Base-by-base conservation (phyloP, 2,797 vertebrate species). In the Sandelia bainsii region DNA sequence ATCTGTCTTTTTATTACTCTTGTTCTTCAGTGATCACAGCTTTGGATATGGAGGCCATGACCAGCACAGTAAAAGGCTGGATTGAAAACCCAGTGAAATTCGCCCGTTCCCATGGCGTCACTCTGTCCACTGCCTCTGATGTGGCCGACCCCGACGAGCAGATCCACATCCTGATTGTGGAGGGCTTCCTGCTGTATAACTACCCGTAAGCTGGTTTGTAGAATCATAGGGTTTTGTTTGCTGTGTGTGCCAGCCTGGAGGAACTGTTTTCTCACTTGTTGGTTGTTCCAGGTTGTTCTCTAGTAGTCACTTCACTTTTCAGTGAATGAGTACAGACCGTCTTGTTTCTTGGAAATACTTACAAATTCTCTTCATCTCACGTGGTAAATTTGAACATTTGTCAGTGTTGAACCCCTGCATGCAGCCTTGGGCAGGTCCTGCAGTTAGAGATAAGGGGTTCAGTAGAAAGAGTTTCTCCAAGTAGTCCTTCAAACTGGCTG, bases 11-110 rank as follows among this genome's bases (percentile, higher is more conserved):
- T 1, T 74, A 0, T 65, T 1, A 17, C 64, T 79, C 53, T 63
- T 39, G 12, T n/a, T 51, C 29, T 45, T 6, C 69, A 98, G 98
- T 96, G 70, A 92, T 99, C 83, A 95, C 96, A 0, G 91, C 98
- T 10, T 16, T 99, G 92, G 98, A 99, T 67, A 99, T 98, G 97
- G 97, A 97, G 77, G 95, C 98, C 48, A 96, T 99, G 97, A 94
- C 96, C 86, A 96, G 93, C 93, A 99, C 98, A 0, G 89, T 99
- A 27, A 95, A 86, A 42, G 98, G 94, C 9, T 99, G 98, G 98
- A 64, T 89, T 0, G 95, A 95, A 86, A 96, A 96, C 86, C 97
- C 97, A 0, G 93, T 93, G 78, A 99, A 99, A 91, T 99, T 99
- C 1, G 97, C 97, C 62, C 95, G 95, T 0, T 95, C 96, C 7